Evolutionary conservation across 2,888 invertebrate species (phyloP).

Genomic region (Cheilosia impressa): DNA sequence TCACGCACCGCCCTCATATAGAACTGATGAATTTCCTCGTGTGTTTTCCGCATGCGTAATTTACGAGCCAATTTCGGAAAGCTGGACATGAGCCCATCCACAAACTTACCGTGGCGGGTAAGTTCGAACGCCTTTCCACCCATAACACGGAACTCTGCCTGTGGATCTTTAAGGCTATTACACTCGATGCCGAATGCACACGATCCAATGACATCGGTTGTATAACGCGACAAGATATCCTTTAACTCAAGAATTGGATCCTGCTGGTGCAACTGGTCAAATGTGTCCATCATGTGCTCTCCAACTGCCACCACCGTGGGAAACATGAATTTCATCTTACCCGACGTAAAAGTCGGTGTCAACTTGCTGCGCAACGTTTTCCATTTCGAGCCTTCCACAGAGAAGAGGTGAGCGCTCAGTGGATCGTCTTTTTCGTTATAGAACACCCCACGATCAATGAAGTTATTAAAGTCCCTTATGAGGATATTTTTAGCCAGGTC

Average conservation of each 20-base stretch:
- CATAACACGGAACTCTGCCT: conserved; percentile 81
- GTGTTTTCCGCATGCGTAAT: conserved; percentile 78
- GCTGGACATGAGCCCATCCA: conserved; percentile 77
- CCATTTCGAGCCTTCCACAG: conserved; percentile 83
- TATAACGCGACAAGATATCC: conserved; percentile 83
- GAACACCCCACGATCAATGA: too few species aligned
- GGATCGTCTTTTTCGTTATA: too few species aligned
- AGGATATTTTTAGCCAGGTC: conserved; percentile 80
- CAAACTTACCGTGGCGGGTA: conserved; percentile 75
- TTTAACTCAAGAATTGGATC: conserved; percentile 80
- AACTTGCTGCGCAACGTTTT: conserved; percentile 79
- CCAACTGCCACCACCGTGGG: conserved; percentile 78
- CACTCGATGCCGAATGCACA: conserved; percentile 84
- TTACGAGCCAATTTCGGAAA: conserved; percentile 78
- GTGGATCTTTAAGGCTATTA: conserved; percentile 82
- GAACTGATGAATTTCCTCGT: conserved; percentile 81
- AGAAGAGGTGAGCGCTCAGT: conserved; percentile 82
- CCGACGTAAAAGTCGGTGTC: conserved; percentile 78
- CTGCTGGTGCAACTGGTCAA: background rate
- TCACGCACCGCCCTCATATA: conserved; percentile 84
- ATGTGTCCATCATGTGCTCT: conserved; percentile 76
- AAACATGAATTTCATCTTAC: conserved; percentile 79
- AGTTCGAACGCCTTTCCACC: conserved; percentile 78
- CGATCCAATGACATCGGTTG: conserved; percentile 84
- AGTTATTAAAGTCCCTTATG: conserved; percentile 79